phyloP scores from a whole-genome alignment of 2,888 invertebrate species.

The Oscheius sp. region DNA sequence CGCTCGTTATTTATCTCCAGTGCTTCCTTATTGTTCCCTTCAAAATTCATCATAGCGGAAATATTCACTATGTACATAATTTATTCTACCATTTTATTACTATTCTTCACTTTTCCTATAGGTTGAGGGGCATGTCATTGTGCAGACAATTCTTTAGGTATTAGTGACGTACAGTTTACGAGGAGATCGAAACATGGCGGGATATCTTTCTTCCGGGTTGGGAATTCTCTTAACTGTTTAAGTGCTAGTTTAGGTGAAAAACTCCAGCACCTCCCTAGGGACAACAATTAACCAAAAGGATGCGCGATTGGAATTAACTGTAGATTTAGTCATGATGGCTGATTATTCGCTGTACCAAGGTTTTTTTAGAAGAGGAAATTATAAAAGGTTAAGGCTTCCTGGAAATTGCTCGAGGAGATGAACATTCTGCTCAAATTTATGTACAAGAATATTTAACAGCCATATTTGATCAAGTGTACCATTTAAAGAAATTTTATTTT shows the following conservation, averaged over 20 bases:
- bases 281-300: conserved; percentile 24
- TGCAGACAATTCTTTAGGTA: neutral
- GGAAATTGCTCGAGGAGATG: conserved; percentile 51
- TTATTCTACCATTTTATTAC: conserved; percentile 3
- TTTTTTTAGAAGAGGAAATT: no score
- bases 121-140: neutral
- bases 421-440: conserved; percentile 43
- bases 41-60: neutral
- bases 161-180: conserved; percentile 22
- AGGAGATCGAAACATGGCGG: conserved; percentile 26
- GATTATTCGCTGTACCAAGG: conserved; percentile 53
- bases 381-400: conserved; percentile 49
- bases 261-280: neutral
- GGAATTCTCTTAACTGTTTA: neutral
- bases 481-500: neutral
- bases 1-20: conserved; percentile 33
- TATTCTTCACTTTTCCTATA: neutral
- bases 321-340: conserved; percentile 51
- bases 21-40: conserved; percentile 28
- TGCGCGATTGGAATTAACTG: conserved; percentile 39
- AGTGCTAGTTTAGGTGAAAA: conserved; percentile 25
- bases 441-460: conserved; percentile 56
- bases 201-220: conserved; percentile 14
- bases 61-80: neutral
- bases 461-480: conserved; percentile 57